Base-by-base conservation (phyloP, 2,113 vertebrate species). In the Sphaerodactylus townsendi region DNA sequence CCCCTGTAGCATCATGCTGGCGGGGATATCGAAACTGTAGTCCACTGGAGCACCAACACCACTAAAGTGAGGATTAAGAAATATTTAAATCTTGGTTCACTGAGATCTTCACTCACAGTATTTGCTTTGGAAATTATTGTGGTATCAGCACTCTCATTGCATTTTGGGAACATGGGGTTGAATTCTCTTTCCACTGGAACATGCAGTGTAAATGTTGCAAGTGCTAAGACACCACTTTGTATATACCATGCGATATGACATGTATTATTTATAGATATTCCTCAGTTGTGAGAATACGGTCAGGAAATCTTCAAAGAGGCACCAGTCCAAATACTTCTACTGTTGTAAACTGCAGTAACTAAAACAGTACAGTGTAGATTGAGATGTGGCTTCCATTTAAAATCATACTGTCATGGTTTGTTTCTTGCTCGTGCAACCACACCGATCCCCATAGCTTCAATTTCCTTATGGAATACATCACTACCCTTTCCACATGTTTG, bases 401-500 rank as follows among this genome's bases (percentile, higher is more conserved):
- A 68, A 37, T 2, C 9, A 41, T 30, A 23, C 4, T 17, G 11
- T 37, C 41, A 37, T 37, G 66, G 46, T 50, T 70, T 69, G 15
- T 41, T 64, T 78, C 37, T 64, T 78, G 37, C 25, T 23, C 41
- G 53, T 46, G 9, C 30, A 41, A 46, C 11, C 13, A 46, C 17
- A 17, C 10, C 50, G 66, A 66, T 14, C 17, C 50, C 13, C 35
- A 41, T 14, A 46, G 3, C 56, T 39, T 41, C 37, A 33, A 37
- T 15, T 41, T 37, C 0, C 5, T 30, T 80, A 70, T 1, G 4
- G 79, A 64, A 6, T 30, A 6, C 15, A 56, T 62, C 76, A 71
- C 77, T 88, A 84, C 39, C 66, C 59, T 30, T 62, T 68, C 2
- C 82, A 35, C 23, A 68, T 23, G 80, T 46, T 81, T 78, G 90